Conservation (phyloP, 2,888 invertebrate genomes). For the Cosmia pyralina region DNA sequence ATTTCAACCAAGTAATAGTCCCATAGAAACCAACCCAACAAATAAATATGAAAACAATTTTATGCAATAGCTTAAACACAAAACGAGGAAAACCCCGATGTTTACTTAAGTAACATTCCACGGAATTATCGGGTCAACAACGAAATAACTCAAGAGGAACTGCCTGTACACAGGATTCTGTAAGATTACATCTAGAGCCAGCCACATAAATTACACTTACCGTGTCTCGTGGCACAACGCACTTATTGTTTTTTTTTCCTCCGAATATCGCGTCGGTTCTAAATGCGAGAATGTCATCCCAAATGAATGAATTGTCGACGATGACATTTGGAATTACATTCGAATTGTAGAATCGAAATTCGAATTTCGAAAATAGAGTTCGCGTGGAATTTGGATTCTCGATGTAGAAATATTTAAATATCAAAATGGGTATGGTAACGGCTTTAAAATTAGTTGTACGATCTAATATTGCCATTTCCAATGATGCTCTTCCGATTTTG, state of each 20-base stretch:
- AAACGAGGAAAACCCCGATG: constrained; percentile 52
- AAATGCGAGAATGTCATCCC: constrained; percentile 55
- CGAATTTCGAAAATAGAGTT: constrained; percentile 18
- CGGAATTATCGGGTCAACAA: constrained; percentile 64
- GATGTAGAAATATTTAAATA: not conserved
- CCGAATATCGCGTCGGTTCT: constrained; percentile 51
- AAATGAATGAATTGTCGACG: constrained; percentile 46
- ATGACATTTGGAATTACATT: constrained; percentile 39
- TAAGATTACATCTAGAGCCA: constrained; percentile 65
- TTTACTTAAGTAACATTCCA: constrained; percentile 51
- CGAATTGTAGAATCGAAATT: constrained; percentile 43
- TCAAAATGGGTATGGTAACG: not conserved
- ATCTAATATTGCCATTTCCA: not conserved
- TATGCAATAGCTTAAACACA: constrained; percentile 38
- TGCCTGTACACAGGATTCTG: constrained; percentile 63
- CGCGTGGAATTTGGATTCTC: not conserved
- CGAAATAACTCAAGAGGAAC: constrained; percentile 63
- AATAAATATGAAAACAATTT: constrained; percentile 34
- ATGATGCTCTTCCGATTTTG: not conserved
- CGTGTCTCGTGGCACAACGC: constrained; percentile 51
- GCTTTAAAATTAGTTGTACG: not conserved
- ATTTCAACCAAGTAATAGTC: not conserved
- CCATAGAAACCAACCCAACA: not conserved
- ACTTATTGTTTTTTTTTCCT: constrained; percentile 62
- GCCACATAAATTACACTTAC: constrained; percentile 67